These are phyloP conservation scores for Solenopsis invicta DNA, from an alignment of 1,140 invertebrate genomes.

Conservation along the genomic window DNA sequence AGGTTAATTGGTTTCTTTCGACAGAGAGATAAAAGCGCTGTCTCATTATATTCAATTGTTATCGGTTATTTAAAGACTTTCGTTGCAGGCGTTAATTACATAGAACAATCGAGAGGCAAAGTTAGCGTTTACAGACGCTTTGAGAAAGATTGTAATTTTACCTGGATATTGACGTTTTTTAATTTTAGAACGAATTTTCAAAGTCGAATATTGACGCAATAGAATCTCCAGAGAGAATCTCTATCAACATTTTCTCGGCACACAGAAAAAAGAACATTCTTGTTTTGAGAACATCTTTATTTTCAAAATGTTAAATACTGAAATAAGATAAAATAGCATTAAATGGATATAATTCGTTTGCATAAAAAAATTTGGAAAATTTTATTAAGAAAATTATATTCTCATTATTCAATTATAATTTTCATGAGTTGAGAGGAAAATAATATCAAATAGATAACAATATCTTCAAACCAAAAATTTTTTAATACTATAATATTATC, in stretches of 20 bases:
- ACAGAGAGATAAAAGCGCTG: not conserved
- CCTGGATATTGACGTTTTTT: not conserved
- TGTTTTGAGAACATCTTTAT: too few relatives aligned
- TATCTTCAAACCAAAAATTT: too few relatives aligned
- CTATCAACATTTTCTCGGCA: not conserved
- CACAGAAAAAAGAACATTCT: too few relatives aligned
- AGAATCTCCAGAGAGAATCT: not conserved
- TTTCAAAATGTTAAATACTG: too few relatives aligned
- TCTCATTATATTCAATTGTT: constrained; percentile 5
- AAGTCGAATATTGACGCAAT: not conserved
- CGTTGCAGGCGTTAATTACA: not conserved
- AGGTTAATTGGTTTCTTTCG: constrained; percentile 15
- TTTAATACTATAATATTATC: too few relatives aligned
- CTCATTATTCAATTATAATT: too few relatives aligned
- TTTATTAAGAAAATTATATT: too few relatives aligned
- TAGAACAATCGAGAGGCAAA: not conserved
- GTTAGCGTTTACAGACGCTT: not conserved
- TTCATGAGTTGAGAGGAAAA: too few relatives aligned
- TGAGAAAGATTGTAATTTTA: not conserved
- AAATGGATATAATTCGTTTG: too few relatives aligned
- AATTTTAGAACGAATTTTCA: not conserved
- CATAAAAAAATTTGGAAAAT: too few relatives aligned
- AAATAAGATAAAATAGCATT: too few relatives aligned
- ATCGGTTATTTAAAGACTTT: not conserved
- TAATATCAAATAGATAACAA: too few relatives aligned